Percentiles rank a stretch among this genome's conserved stretches.
Conservation (phyloP, 2,888 invertebrate species). For the Drosophila helvetica region DNA sequence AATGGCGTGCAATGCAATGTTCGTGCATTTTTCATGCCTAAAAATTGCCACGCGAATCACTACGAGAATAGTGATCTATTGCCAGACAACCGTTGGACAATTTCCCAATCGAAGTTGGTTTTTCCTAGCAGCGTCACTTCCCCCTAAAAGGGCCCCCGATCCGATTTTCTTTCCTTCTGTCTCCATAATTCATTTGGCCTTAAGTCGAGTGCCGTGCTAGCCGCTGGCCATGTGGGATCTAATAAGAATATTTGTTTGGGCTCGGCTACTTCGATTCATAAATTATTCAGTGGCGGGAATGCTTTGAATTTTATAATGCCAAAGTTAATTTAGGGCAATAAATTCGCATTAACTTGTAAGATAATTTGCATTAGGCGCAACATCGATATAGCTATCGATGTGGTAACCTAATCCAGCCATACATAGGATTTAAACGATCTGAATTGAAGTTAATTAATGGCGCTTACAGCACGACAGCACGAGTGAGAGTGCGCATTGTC, state of each 20-base stretch:
- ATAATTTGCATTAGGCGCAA: constrained; percentile 51
- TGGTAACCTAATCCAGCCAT: constrained; percentile 3
- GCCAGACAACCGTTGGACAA: neutral
- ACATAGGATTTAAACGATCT: constrained; percentile 32
- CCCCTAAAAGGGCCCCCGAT: no score
- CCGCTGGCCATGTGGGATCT: constrained; percentile 13
- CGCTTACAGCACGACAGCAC: constrained; percentile 18
- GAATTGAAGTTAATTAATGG: constrained; percentile 45
- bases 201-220: neutral
- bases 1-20: constrained; percentile 40
- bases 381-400: constrained; percentile 1
- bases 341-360: constrained; percentile 66
- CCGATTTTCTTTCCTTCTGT: neutral
- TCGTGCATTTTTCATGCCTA: constrained; percentile 24
- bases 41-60: constrained; percentile 1
- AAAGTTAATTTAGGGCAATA: constrained; percentile 63
- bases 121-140: no score
- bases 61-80: constrained; percentile 5
- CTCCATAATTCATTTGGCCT: constrained; percentile 9
- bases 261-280: constrained; percentile 55
- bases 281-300: constrained; percentile 64
- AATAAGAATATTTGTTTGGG: constrained; percentile 10
- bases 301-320: constrained; percentile 63
- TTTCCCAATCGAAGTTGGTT: neutral
- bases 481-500: constrained; percentile 9